Evolutionary conservation across 1,140 invertebrate species (phyloP).

Genomic region (Camponotus pennsylvanicus): DNA sequence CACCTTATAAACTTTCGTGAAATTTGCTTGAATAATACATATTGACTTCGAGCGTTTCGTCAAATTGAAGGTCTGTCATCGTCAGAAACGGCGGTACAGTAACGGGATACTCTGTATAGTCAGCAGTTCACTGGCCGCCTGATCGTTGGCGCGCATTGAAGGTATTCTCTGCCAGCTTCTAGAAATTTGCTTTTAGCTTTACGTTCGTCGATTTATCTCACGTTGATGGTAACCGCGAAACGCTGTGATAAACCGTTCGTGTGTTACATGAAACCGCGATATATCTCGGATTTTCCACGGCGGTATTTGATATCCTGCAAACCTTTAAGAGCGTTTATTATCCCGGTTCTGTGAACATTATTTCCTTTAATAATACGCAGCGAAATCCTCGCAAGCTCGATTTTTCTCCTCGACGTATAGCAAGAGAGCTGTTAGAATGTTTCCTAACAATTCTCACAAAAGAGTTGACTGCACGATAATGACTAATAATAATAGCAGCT

Average conservation of each 20-base stretch:
- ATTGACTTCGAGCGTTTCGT: not conserved
- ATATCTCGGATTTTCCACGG: not conserved
- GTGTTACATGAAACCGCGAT: constrained; percentile 36
- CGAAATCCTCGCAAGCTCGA: not conserved
- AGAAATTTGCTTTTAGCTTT: constrained; percentile 54
- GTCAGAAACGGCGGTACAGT: constrained; percentile 7
- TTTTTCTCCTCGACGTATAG: not conserved
- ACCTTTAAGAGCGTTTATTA: not conserved
- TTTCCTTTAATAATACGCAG: not conserved
- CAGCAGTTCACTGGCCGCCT: constrained; percentile 57
- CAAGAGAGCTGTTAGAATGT: not conserved
- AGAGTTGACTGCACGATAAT: constrained; percentile 41
- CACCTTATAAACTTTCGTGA: not conserved
- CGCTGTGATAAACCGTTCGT: constrained; percentile 8
- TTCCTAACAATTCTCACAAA: constrained; percentile 35
- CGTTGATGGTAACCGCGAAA: constrained; percentile 17
- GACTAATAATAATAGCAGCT: not conserved
- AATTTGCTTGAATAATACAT: not conserved
- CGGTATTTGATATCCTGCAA: not conserved
- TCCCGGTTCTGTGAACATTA: not conserved
- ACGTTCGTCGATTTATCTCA: constrained; percentile 16
- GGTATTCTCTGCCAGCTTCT: constrained; percentile 39
- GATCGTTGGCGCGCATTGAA: constrained; percentile 56
- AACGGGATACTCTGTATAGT: constrained; percentile 59
- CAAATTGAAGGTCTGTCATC: constrained; percentile 19